A percentile compares a stretch with the other conserved stretches of the same genome.
phyloP scores from a whole-genome alignment of 2,113 vertebrate species.

The Brachionichthys hirsutus region DNA sequence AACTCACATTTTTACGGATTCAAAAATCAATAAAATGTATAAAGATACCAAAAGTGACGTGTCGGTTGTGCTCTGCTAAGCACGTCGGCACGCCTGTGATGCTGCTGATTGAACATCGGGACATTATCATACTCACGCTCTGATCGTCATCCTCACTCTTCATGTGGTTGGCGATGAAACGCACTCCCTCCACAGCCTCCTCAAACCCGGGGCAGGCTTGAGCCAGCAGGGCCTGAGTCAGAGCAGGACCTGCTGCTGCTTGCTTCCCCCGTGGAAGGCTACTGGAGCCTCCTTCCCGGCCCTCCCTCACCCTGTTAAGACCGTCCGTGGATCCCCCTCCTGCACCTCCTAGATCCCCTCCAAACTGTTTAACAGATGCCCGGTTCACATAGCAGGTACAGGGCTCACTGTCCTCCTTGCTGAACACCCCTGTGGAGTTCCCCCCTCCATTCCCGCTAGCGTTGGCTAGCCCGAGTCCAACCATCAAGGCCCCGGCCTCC shows the following conservation, averaged over 20 bases:
- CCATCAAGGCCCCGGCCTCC: conserved; percentile 67
- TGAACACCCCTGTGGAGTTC: conserved; percentile 55
- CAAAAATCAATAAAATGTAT: too few species aligned
- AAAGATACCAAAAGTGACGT: too few species aligned
- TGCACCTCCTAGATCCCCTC: conserved; percentile 68
- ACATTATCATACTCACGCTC: conserved; percentile 83
- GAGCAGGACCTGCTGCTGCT: conserved; percentile 58
- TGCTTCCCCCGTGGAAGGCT: conserved; percentile 68
- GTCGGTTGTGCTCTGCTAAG: too few species aligned
- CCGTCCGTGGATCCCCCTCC: conserved; percentile 74
- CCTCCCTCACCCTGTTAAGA: conserved; percentile 79
- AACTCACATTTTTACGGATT: too few species aligned
- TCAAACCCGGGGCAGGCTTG: conserved; percentile 83
- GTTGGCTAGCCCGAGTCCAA: conserved; percentile 58
- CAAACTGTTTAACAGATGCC: conserved; percentile 80
- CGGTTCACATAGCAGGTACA: conserved; percentile 90
- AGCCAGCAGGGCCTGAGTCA: conserved; percentile 74
- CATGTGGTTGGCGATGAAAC: conserved; percentile 97
- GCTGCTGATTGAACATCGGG: background rate
- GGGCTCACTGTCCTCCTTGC: conserved; percentile 67
- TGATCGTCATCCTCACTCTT: conserved; percentile 93
- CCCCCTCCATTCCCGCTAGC: conserved; percentile 49
- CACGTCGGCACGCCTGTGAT: too few species aligned
- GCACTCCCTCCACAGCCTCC: conserved; percentile 91
- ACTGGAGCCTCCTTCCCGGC: conserved; percentile 59